These are phyloP conservation scores for Euproctis similis DNA, from an alignment of 2,888 invertebrate species.

Conservation along the genomic window DNA sequence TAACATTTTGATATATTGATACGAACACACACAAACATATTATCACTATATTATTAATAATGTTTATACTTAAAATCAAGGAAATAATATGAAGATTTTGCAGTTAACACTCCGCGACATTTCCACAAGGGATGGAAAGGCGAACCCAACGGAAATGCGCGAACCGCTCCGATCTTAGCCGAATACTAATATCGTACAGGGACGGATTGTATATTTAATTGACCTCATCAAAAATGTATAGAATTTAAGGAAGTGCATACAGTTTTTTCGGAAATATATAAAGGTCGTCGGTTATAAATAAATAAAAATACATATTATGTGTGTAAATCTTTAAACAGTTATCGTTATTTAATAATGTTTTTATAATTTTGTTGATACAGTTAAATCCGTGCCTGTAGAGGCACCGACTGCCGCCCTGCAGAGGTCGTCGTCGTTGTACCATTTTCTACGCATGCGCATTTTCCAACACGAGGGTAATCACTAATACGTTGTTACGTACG, in stretches of 20 bases:
- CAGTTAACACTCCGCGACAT: slow-evolving; percentile 53
- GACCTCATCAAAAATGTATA: slow-evolving; percentile 11
- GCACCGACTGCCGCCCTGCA: slow-evolving; percentile 48
- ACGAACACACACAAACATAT: no score
- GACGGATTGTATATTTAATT: slow-evolving; percentile 30
- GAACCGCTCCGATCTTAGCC: slow-evolving; percentile 50
- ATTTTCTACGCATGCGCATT: slow-evolving; percentile 68
- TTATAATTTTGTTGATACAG: not conserved
- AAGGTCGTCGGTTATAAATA: no score
- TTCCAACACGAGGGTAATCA: slow-evolving; percentile 51
- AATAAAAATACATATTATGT: no score
- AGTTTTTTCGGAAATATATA: no score
- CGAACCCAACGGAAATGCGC: slow-evolving; percentile 59
- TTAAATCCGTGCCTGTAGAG: slow-evolving; percentile 39
- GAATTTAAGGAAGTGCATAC: not conserved
- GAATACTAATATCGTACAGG: slow-evolving; percentile 61
- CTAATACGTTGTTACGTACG: slow-evolving; percentile 42
- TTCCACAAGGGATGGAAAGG: slow-evolving; percentile 58
- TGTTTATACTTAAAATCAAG: slow-evolving; percentile 34
- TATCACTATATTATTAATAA: slow-evolving; percentile 24
- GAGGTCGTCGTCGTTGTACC: slow-evolving; percentile 51
- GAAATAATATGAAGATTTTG: slow-evolving; percentile 62
- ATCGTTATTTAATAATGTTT: not conserved
- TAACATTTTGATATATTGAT: slow-evolving; percentile 26
- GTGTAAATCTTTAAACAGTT: not conserved